Evolutionary conservation across 2,888 invertebrate genomes (phyloP), one percentile per base, ranked within the genome.

Genomic region (Ametastegia equiseti): DNA sequence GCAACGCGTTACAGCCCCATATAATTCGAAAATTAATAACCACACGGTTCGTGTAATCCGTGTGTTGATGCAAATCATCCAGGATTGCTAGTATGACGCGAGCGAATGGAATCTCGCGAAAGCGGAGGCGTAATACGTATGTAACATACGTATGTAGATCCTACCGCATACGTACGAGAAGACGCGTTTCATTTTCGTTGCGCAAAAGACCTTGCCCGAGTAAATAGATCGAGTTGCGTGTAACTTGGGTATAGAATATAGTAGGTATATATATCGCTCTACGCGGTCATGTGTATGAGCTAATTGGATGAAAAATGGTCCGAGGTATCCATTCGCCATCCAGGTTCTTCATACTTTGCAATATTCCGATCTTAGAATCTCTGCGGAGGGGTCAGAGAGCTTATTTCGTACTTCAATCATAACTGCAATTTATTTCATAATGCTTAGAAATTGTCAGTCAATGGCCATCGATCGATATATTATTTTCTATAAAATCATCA

Each of bases 101-200:
- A 54, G 42, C 50, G 33, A 54, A 75, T 75, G 73, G 54, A 75
- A 75, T 75, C 54, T 47, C 73, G 73, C 73, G 54, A 75, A 75
- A 75, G 73, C 54, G 73, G 73, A 75, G 73, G 50, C 71, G 45
- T 71, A 42, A 23, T 67, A 36, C 1, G 33, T 36, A 65, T 60
- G 27, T 60, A 60, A n/a, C n/a, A n/a, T n/a, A 65, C 13, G n/a
- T 23, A 1, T 60, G 30, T 39, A 65, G 6, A 67, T 11, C 1
- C 4, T 19, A 23, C 11, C 5, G 23, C 15, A 36, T 23, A 19
- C 9, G 23, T 54, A 50, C 50, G 45, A 1, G 54, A 75, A 75
- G 73, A 75, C 73, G 54, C 73, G 73, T 75, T 75, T 75, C 73
- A 75, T 75, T 75, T 75, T 54, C 33, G 50, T 75, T 75, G 73